Base-by-base conservation (phyloP, 2,888 invertebrate genomes). In the Hybos culiciformis region DNA sequence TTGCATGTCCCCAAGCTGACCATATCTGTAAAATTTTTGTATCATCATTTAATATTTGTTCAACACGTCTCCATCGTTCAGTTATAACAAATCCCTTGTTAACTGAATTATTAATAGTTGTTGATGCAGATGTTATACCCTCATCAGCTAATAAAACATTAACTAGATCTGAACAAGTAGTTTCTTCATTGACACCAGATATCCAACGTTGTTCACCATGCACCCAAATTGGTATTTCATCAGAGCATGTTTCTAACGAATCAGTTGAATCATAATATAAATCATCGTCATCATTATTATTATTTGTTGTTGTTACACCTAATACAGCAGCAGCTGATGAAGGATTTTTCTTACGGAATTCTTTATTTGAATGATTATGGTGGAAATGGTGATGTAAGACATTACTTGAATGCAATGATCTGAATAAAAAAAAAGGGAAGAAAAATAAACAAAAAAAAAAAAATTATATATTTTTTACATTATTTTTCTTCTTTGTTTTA, bases 101-200 rank as follows among this genome's bases (percentile, higher is more conserved):
- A 46, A 53, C 53, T 54, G 54, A 51, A 51, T 52, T 51, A 51
- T 50, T 53, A 3, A 2, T 11, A 18, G 24, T 32, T 32, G 46
- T 36, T 26, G 31, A 37, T 40, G 34, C 49, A 52, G 49, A 49
- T 48, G 48, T 51, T 36, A 53, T 53, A 19, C 53, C 67, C 51
- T 71, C 70, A 50, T 73, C 72, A 47, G 69, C 69, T 37, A 85
- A 71, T 43, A 87, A 62, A 1, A 83, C 84, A 50, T 75, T 70
- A 44, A 86, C 78, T 53, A 86, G 75, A 62, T 86, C 84, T 37
- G 78, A 75, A 58, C 85, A 86, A 5, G 85, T 85, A 26, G 86
- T 86, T 51, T 78, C 75, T 9, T 77, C 70, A 40, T 77, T 74
- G 39, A 86, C 77, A 4, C 86, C 86, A 2, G 83, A 77, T 45